These are phyloP conservation scores for Athalia cordata DNA, from an alignment of 2,888 invertebrate genomes.

Conservation along the genomic window DNA sequence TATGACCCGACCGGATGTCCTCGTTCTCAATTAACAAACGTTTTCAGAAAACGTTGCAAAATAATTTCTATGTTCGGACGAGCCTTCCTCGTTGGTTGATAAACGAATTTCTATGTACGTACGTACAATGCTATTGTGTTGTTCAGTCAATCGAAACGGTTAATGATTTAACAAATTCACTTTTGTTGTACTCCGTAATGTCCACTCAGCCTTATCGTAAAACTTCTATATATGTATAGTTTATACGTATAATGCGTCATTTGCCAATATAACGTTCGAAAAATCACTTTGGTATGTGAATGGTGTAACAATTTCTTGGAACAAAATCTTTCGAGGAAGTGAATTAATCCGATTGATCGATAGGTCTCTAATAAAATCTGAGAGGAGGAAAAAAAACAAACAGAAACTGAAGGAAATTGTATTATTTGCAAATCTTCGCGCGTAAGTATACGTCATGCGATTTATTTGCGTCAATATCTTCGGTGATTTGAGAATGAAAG, in stretches of 20 bases:
- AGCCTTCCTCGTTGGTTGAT: too few relatives aligned
- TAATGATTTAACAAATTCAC: conserved; percentile 23
- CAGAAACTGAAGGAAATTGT: too few relatives aligned
- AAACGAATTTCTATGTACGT: background rate
- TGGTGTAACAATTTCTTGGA: background rate
- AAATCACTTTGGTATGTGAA: background rate
- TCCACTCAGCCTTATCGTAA: conserved; percentile 36
- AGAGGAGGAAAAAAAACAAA: too few relatives aligned
- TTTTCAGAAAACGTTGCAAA: conserved; percentile 34
- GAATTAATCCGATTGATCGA: background rate
- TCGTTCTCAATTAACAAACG: conserved; percentile 38
- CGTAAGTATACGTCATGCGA: too few relatives aligned
- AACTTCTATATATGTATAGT: background rate
- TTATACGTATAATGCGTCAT: conserved; percentile 1
- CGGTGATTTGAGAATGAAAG: too few relatives aligned
- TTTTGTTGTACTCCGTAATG: conserved; percentile 24
- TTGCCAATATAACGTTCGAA: background rate
- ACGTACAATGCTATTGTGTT: conserved; percentile 1
- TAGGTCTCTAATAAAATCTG: background rate
- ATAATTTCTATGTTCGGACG: conserved; percentile 1
- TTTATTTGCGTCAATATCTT: too few relatives aligned
- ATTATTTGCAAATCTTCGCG: too few relatives aligned
- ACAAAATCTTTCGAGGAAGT: conserved; percentile 3
- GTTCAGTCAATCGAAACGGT: conserved; percentile 16
- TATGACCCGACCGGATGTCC: conserved; percentile 28